phyloP scores from a whole-genome alignment of 2,888 invertebrate species.

The Keiferia lycopersicella region DNA sequence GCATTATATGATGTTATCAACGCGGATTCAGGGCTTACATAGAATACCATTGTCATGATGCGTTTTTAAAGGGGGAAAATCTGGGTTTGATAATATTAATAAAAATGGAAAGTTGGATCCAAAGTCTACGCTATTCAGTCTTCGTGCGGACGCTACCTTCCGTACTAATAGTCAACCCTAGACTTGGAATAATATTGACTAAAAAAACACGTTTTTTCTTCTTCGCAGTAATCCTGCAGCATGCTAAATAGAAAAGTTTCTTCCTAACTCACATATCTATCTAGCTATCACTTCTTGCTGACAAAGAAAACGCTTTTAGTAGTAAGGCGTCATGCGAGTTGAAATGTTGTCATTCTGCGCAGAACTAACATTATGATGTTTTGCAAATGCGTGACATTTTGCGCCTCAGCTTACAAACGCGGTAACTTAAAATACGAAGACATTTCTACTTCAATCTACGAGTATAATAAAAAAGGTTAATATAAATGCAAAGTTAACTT shows the following conservation, averaged over 20 bases:
- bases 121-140: slow-evolving; percentile 50
- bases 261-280: no score
- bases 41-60: background rate
- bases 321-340: no score
- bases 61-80: background rate
- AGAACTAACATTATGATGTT: no score
- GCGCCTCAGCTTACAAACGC: background rate
- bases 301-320: no score
- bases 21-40: background rate
- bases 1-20: no score
- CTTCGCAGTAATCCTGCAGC: no score
- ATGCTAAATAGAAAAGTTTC: no score
- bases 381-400: background rate
- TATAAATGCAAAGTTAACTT: background rate
- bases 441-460: slow-evolving; percentile 4
- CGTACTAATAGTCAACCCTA: background rate
- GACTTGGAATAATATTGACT: background rate
- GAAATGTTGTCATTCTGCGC: no score
- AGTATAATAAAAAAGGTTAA: background rate
- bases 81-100: background rate
- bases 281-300: no score
- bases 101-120: slow-evolving; percentile 30
- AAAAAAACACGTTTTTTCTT: background rate
- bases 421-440: slow-evolving; percentile 3
- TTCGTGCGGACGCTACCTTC: slow-evolving; percentile 36